Percentiles rank a stretch among this genome's conserved stretches.
Evolutionary conservation across 2,113 vertebrate species (phyloP).

Genomic region (Gorsachius goisagi): DNA sequence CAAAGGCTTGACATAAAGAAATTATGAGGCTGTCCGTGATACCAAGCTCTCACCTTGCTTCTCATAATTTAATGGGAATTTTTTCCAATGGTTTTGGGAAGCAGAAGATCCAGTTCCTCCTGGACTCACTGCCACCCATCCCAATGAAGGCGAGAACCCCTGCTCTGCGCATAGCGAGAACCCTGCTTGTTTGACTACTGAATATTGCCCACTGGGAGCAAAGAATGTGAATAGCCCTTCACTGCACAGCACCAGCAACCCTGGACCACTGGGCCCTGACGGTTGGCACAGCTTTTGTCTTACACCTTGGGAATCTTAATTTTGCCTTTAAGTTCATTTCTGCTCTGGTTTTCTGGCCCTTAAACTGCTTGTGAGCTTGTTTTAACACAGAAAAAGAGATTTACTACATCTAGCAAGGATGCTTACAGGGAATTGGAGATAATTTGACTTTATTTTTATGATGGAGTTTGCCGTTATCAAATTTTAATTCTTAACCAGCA

Average conservation of each 20-base stretch:
- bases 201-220: not conserved
- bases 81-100: not conserved
- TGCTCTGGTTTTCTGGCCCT: not conserved
- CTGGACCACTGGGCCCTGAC: not conserved
- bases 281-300: not conserved
- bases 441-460: not conserved
- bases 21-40: not conserved
- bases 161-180: accelerated
- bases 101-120: not conserved
- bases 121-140: not conserved
- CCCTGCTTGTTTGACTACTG: not conserved
- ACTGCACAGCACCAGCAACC: not conserved
- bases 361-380: not conserved
- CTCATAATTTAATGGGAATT: not conserved
- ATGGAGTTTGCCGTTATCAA: not conserved
- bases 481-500: not conserved
- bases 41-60: not conserved
- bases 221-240: not conserved
- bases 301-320: not conserved
- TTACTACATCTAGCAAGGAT: not conserved
- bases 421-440: not conserved
- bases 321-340: not conserved
- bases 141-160: not conserved
- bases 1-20: not conserved
- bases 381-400: not conserved